These are phyloP conservation scores for Brachionus koreanus DNA, from an alignment of 1,140 invertebrate genomes.

Conservation along the genomic window DNA sequence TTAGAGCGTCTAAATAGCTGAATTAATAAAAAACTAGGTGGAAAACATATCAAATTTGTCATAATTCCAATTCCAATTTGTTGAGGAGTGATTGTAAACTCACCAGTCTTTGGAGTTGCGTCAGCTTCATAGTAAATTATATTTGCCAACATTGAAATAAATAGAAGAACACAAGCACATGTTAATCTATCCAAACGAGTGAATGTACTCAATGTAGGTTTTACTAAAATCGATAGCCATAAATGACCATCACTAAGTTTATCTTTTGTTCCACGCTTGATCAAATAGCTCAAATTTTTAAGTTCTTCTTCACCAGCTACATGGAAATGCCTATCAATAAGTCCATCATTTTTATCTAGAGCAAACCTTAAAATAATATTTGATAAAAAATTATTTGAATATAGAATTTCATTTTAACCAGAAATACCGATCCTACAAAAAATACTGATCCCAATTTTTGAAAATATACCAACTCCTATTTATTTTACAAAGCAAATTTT, in stretches of 20 bases:
- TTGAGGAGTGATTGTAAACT: slow-evolving; percentile 50
- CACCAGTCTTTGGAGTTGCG: neutral
- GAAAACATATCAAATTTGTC: neutral
- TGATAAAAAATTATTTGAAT: too few relatives aligned
- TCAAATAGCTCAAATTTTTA: slow-evolving; percentile 60
- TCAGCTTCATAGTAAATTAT: slow-evolving; percentile 52
- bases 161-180: slow-evolving; percentile 62
- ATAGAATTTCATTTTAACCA: too few relatives aligned
- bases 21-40: neutral
- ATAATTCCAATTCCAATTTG: slow-evolving; percentile 36
- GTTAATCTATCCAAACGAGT: slow-evolving; percentile 61
- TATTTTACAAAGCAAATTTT: too few relatives aligned
- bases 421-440: too few relatives aligned
- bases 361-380: slow-evolving; percentile 62
- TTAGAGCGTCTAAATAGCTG: slow-evolving; percentile 7
- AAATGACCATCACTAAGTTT: too few relatives aligned
- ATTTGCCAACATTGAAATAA: slow-evolving; percentile 62
- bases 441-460: too few relatives aligned
- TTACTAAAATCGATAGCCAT: slow-evolving; percentile 61
- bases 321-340: slow-evolving; percentile 61
- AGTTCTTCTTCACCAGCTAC: slow-evolving; percentile 60
- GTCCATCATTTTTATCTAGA: slow-evolving; percentile 63
- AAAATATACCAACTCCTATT: too few relatives aligned
- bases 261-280: slow-evolving; percentile 57
- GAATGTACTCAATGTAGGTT: slow-evolving; percentile 61